Evolutionary conservation across 1,140 invertebrate genomes (phyloP).

Genomic region (Meteorus sp.): DNA sequence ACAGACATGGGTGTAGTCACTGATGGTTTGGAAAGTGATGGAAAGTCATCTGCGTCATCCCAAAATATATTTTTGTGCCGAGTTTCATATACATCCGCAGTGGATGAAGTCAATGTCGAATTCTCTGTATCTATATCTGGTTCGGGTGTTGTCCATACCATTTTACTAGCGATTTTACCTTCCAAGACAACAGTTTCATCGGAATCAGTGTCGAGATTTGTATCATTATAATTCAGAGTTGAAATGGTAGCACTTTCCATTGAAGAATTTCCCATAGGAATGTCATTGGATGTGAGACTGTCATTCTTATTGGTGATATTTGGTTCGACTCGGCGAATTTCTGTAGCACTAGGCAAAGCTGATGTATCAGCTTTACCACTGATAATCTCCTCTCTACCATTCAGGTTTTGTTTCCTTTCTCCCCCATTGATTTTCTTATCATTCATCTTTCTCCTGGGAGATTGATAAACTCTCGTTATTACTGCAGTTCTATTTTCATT

Average conservation of each 20-base stretch:
- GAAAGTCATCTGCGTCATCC: conserved; percentile 12
- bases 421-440: neutral
- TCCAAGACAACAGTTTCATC: conserved; percentile 26
- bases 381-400: neutral
- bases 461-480: conserved; percentile 20
- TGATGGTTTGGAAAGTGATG: conserved; percentile 13
- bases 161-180: conserved; percentile 34
- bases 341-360: conserved; percentile 4
- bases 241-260: conserved; percentile 28
- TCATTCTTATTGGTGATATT: neutral
- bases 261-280: neutral
- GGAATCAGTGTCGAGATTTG: conserved; percentile 34
- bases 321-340: neutral
- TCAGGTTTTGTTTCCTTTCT: neutral
- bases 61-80: conserved; percentile 21
- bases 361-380: neutral
- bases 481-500: conserved; percentile 11
- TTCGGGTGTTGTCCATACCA: conserved; percentile 43
- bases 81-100: conserved; percentile 20
- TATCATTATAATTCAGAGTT: conserved; percentile 35
- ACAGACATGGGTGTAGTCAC: conserved; percentile 18
- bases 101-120: conserved; percentile 26
- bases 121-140: neutral
- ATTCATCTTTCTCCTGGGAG: conserved; percentile 4
- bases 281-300: neutral